A percentile compares a stretch with the other conserved stretches of the same genome.
Evolutionary conservation across 2,888 invertebrate species (phyloP).

Genomic region (Harpalus rubripes): DNA sequence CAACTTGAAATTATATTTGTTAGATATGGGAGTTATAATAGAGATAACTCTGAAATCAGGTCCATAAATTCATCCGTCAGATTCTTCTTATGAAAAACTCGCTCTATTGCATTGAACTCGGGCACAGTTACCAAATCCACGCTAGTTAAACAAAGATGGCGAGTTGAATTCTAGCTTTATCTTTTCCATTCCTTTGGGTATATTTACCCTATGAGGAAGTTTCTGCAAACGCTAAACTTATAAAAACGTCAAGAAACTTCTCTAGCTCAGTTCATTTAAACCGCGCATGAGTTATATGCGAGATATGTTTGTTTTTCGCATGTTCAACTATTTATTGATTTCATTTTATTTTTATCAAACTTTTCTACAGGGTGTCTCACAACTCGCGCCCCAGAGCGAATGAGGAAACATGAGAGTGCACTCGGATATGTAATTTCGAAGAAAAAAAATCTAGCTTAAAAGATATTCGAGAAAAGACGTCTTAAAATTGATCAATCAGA

Average conservation of each 20-base stretch:
- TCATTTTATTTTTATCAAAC: slow-evolving; percentile 20
- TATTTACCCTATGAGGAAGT: slow-evolving; percentile 51
- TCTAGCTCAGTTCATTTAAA: slow-evolving; percentile 39
- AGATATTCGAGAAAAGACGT: too few species aligned
- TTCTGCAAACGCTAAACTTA: slow-evolving; percentile 50
- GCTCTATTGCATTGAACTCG: slow-evolving; percentile 17
- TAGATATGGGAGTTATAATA: slow-evolving; percentile 21
- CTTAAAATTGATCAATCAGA: too few species aligned
- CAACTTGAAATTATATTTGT: slow-evolving; percentile 31
- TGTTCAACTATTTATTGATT: slow-evolving; percentile 38
- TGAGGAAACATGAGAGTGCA: too few species aligned
- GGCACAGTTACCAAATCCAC: slow-evolving; percentile 33
- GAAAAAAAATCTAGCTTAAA: too few species aligned
- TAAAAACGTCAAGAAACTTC: slow-evolving; percentile 53
- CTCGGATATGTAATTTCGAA: too few species aligned
- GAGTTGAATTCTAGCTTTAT: slow-evolving; percentile 18
- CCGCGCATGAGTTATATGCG: slow-evolving; percentile 52
- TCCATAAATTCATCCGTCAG: slow-evolving; percentile 43
- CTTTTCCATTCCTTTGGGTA: slow-evolving; percentile 31
- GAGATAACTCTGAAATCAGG: slow-evolving; percentile 27
- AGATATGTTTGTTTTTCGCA: slow-evolving; percentile 42
- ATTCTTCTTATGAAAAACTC: slow-evolving; percentile 41
- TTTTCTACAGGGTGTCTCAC: too few species aligned
- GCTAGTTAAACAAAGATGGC: slow-evolving; percentile 20
- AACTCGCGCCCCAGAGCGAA: too few species aligned